Evolutionary conservation across 1,140 invertebrate genomes (phyloP), one percentile per base, ranked within the genome.

Genomic region (Archivesica marissinica): DNA sequence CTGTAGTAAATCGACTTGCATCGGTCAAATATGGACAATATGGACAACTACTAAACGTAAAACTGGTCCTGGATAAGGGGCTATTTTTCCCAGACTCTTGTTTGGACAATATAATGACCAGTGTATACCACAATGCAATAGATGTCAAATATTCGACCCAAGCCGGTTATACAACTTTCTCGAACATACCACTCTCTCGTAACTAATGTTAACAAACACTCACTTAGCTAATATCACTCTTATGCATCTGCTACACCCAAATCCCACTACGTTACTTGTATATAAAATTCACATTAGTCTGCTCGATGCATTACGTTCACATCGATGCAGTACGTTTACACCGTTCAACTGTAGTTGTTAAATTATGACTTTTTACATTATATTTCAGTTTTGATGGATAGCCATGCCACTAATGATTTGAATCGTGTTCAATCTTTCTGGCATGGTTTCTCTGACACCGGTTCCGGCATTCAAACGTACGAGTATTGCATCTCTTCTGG

Each of bases 361-460:
- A n/a, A n/a, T n/a, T n/a, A n/a, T n/a, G 13, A 15, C 35, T n/a
- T 64, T 30, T 64, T 35, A 15, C 7, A 11, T 35, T 54, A n/a
- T n/a, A 38, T 70, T 66, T 20, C 30, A 82, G 83, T 52, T 44
- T 23, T 88, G 1, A 1, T 47, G 6, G 77, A 88, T 23, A 59
- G 28, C 7, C 83, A 86, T n/a, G 72, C 72, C 20, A 47, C 78
- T 25, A 76, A 39, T 72, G 30, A 56, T 20, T n/a, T 70, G 9
- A 39, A 17, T 13, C 11, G 2, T 13, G 33, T 85, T 25, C 23
- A 66, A 3, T 79, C 77, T 7, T 85, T 72, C 17, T 88, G 86
- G 86, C 30, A 81, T 72, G 86, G 86, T 7, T 88, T 88, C 59
- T 64, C 56, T 20, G 86, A 88, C 25, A 33, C 38, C 23, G 78